Percentiles rank a stretch among this genome's conserved stretches.
Evolutionary conservation across 2,113 vertebrate genomes (phyloP).

Genomic region (Sisor rabdophorus): DNA sequence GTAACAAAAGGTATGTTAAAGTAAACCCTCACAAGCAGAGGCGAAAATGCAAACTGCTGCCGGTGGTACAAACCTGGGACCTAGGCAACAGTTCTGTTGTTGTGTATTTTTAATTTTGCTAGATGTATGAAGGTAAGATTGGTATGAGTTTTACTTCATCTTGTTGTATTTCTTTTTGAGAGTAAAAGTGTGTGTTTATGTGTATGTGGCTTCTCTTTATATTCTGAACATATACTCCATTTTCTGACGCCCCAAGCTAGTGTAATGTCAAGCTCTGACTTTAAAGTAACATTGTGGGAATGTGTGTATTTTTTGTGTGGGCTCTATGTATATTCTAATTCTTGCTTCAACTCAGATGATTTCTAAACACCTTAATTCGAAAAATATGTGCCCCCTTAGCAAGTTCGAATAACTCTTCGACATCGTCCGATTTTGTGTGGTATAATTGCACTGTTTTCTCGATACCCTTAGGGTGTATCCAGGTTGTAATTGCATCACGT

Average conservation of each 20-base stretch:
- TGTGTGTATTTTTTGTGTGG: not conserved
- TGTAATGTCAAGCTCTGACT: constrained; percentile 10
- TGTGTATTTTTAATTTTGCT: constrained; percentile 45
- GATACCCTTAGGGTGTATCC: constrained; percentile 37
- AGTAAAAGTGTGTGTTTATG: not conserved
- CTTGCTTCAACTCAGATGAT: not conserved
- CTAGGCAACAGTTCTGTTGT: constrained; percentile 29
- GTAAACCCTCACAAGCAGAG: too few species aligned
- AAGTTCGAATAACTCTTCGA: not conserved
- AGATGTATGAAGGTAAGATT: constrained; percentile 41
- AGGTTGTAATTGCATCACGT: constrained; percentile 50
- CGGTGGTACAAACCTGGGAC: too few species aligned
- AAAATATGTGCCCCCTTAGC: constrained; percentile 9
- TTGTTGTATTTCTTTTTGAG: constrained; percentile 20
- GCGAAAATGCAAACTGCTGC: too few species aligned
- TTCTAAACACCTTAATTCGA: not conserved
- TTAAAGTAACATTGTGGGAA: not conserved
- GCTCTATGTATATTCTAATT: constrained; percentile 5
- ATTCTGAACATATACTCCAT: constrained; percentile 17
- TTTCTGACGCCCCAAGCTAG: constrained; percentile 17
- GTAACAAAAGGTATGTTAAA: too few species aligned
- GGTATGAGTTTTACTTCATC: constrained; percentile 8
- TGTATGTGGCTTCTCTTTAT: constrained; percentile 17
- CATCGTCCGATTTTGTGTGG: not conserved
- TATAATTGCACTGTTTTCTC: constrained; percentile 27